Conservation (phyloP, 1,140 invertebrate genomes). For the Phthorimaea operculella region DNA sequence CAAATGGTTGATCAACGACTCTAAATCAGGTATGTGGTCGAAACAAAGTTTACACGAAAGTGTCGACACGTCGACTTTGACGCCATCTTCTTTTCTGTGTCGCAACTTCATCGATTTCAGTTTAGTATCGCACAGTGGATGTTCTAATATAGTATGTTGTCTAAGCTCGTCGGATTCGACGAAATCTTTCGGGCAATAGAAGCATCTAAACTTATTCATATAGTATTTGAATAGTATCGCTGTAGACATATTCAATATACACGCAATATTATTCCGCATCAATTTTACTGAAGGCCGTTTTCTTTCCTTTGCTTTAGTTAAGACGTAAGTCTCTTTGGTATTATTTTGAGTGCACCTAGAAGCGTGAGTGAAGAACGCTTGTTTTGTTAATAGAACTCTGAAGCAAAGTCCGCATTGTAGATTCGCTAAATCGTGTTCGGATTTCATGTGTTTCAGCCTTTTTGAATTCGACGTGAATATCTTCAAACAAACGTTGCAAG, state of each 20-base stretch:
- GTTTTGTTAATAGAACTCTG: conserved; percentile 29
- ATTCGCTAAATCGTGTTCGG: conserved; percentile 19
- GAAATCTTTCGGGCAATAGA: conserved; percentile 49
- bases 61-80: conserved; percentile 44
- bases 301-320: background rate
- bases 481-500: conserved; percentile 34
- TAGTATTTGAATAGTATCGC: conserved; percentile 48
- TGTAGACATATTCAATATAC: conserved; percentile 45
- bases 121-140: conserved; percentile 38
- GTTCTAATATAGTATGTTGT: conserved; percentile 33
- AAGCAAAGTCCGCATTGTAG: conserved; percentile 31
- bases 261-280: conserved; percentile 40
- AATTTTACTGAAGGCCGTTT: conserved; percentile 24
- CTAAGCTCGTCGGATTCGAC: conserved; percentile 31
- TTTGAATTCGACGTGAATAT: conserved; percentile 24
- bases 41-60: conserved; percentile 45
- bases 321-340: background rate
- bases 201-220: conserved; percentile 46
- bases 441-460: conserved; percentile 32
- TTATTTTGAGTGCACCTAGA: conserved; percentile 20
- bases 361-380: conserved; percentile 29
- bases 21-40: conserved; percentile 25
- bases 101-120: conserved; percentile 37
- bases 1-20: conserved; percentile 35
- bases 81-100: conserved; percentile 31